Evolutionary conservation across 1,140 invertebrate species (phyloP), one percentile per base, ranked within the genome.

Genomic region (Drosophila kepulauana): DNA sequence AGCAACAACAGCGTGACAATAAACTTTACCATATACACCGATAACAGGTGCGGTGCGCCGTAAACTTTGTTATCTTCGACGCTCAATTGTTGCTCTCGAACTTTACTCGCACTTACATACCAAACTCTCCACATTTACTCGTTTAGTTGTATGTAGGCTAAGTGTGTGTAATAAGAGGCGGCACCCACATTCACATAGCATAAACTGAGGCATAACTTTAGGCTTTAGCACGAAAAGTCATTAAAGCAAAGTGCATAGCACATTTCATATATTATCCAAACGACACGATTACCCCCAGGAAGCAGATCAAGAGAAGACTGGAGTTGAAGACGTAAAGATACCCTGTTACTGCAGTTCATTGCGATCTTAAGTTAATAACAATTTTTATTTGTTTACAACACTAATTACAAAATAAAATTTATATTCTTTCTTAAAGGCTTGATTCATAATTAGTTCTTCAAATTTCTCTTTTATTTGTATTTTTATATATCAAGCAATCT

Each of bases 171-270:
- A 66, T 65, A 20, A 28, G 16, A 48, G 41, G 61, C 45, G 63
- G 46, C 49, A 30, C 20, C 15, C 41, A 62, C 45, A 62, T 41
- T 28, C 11, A 25, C 33, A 35, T 43, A 5, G n/a, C 43, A 49
- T n/a, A 71, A 84, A 85, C 11, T 80, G 54, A 49, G 70, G 84
- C 84, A 88, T 88, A 88, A 89, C 85, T 88, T 88, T 88, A 88
- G 84, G 84, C 84, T 78, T 80, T 62, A 49, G 35, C 43, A 61
- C 41, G 49, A 69, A 74, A 69, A 62, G n/a, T 46, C 48, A 68
- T 73, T 61, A 73, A 73, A 68, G 16, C 28, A 8, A 54, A 73
- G 64, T 61, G 65, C 49, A 46, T 13, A 28, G 15, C 13, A 49
- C 20, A 66, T 49, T 49, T 43, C 28, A 8, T 8, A 35, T 45